Evolutionary conservation across 2,888 invertebrate species (phyloP), one percentile per base, ranked within the genome.

Genomic region (Sipunculus nudus): DNA sequence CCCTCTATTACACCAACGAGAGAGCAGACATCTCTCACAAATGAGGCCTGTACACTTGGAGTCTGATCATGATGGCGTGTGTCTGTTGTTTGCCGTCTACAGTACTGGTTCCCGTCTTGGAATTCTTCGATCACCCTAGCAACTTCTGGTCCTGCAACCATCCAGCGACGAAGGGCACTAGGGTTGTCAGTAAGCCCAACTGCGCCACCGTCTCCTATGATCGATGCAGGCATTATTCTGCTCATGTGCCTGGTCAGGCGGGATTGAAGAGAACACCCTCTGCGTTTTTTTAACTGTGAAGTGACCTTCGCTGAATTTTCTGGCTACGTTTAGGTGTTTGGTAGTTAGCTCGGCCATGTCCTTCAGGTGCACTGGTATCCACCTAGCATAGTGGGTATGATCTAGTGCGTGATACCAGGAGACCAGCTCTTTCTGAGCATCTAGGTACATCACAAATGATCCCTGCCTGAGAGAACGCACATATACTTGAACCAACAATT

Each of bases 61-160:
- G 39, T 47, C 28, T 53, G 46, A 16, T 63, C 61, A 48, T 62
- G 62, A 46, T 62, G 62, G 21, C 32, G 32, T 21, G 23, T 41
- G 45, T 39, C 49, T 16, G 25, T 59, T n/a, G n/a, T n/a, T n/a
- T n/a, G n/a, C n/a, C n/a, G n/a, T n/a, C n/a, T n/a, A n/a, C n/a
- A n/a, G 16, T 41, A 19, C 16, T 6, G 35, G 32, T 23, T 8
- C 21, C 35, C n/a, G n/a, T 16, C 6, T 28, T 59, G 31, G 50
- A 46, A 63, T 23, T 65, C 62, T 19, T 54, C 29, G 13, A 64
- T 45, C 16, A 64, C 3, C 38, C 63, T 43, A 8, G 50, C 21
- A 16, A 66, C 54, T 25, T 65, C 61, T 29, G 64, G 64, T 31
- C 63, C 63, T 10, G 52, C 55, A 21, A 65, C 53, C 56, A 53